Evolutionary conservation across 2,888 invertebrate species (phyloP).

Genomic region (Leptinotarsa tumamoca): DNA sequence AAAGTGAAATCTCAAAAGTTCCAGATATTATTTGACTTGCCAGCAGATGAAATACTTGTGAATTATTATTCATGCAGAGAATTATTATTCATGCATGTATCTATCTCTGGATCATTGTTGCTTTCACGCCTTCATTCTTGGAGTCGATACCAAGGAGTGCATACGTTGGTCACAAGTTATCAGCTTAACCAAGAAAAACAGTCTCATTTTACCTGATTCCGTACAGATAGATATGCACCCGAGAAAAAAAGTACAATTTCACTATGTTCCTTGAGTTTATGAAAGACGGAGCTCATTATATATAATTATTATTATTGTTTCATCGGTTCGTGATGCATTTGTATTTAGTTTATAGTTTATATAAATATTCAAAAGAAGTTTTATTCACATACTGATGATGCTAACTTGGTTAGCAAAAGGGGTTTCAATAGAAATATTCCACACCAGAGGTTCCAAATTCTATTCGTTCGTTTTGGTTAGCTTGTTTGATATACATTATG

Average conservation of each 20-base stretch:
- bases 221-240: constrained; percentile 82
- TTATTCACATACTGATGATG: too few relatives aligned
- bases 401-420: too few relatives aligned
- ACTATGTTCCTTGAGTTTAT: constrained; percentile 83
- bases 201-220: constrained; percentile 84
- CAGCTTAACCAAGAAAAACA: constrained; percentile 81
- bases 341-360: too few relatives aligned
- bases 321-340: too few relatives aligned
- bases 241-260: constrained; percentile 90
- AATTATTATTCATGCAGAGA: constrained; percentile 90
- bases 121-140: constrained; percentile 95
- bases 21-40: constrained; percentile 89
- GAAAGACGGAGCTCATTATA: too few relatives aligned
- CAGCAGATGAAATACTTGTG: constrained; percentile 95
- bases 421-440: too few relatives aligned
- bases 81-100: constrained; percentile 71
- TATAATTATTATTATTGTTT: too few relatives aligned
- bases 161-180: constrained; percentile 93
- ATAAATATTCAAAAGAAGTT: too few relatives aligned
- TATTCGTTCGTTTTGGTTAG: too few relatives aligned
- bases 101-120: constrained; percentile 96
- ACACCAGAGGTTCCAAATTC: too few relatives aligned
- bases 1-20: constrained; percentile 86
- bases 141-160: constrained; percentile 86
- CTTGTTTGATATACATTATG: too few relatives aligned